Conservation (phyloP, 1,140 invertebrate species). For the Drosophila willistoni region DNA sequence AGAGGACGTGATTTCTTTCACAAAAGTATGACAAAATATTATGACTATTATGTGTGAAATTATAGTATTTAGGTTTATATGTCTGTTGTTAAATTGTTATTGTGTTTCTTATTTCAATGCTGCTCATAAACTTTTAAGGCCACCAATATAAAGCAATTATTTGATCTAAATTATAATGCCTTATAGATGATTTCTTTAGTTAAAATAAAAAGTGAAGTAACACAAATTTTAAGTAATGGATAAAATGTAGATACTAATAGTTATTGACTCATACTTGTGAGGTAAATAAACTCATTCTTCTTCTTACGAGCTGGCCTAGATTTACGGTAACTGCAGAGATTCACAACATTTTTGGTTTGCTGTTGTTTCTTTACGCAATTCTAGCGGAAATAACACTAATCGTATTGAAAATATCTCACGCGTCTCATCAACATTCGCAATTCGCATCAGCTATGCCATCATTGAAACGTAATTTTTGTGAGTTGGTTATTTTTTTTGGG, state of each 20-base stretch:
- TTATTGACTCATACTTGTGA: slow-evolving; percentile 31
- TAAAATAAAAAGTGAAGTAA: neutral
- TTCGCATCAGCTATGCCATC: slow-evolving; percentile 50
- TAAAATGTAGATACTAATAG: neutral
- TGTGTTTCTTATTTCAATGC: too few relatives aligned
- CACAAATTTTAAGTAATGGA: neutral
- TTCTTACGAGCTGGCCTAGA: slow-evolving; percentile 59
- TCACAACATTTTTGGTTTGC: slow-evolving; percentile 15
- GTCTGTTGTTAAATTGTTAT: too few relatives aligned
- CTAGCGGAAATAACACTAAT: slow-evolving; percentile 68
- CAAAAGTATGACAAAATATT: too few relatives aligned
- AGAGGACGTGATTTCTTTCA: too few relatives aligned
- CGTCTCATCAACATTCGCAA: slow-evolving; percentile 62
- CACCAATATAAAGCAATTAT: too few relatives aligned
- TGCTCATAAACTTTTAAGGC: too few relatives aligned
- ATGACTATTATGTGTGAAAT: too few relatives aligned
- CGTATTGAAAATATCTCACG: slow-evolving; percentile 79
- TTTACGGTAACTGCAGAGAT: slow-evolving; percentile 60
- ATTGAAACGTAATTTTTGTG: slow-evolving; percentile 64
- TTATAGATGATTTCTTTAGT: neutral
- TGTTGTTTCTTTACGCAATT: slow-evolving; percentile 48
- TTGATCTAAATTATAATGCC: too few relatives aligned
- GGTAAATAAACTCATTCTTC: slow-evolving; percentile 64
- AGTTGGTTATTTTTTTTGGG: slow-evolving; percentile 17
- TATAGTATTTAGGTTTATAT: too few relatives aligned